Conservation (phyloP, 2,888 invertebrate genomes). For the Drosophila demipolita region DNA sequence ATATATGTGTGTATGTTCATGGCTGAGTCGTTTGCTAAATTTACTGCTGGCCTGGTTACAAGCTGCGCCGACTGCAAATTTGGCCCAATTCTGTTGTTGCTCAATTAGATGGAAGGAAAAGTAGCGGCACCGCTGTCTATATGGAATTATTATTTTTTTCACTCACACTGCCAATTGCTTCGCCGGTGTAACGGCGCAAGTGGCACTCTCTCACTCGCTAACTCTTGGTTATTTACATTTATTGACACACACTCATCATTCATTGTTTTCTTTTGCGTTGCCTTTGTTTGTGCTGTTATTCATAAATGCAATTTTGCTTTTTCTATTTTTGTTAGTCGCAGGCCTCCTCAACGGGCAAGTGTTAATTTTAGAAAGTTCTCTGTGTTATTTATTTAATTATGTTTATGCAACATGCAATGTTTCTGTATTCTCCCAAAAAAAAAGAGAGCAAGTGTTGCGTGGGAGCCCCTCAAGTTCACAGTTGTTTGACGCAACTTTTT, state of each 20-base stretch:
- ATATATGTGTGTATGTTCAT: slow-evolving; percentile 58
- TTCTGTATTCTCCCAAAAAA: slow-evolving; percentile 32
- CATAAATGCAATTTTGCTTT: slow-evolving; percentile 69
- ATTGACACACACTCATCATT: slow-evolving; percentile 37
- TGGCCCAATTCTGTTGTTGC: slow-evolving; percentile 73
- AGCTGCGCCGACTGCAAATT: slow-evolving; percentile 73
- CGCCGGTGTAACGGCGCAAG: slow-evolving; percentile 37
- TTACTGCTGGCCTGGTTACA: slow-evolving; percentile 75
- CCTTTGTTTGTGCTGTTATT: slow-evolving; percentile 56
- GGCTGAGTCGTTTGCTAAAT: slow-evolving; percentile 71
- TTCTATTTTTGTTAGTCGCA: slow-evolving; percentile 58
- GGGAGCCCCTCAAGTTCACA: slow-evolving; percentile 54
- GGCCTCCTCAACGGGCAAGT: slow-evolving; percentile 41
- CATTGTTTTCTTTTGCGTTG: slow-evolving; percentile 39
- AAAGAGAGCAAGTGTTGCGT: slow-evolving; percentile 56
- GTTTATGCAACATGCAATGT: slow-evolving; percentile 74
- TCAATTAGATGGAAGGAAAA: slow-evolving; percentile 65
- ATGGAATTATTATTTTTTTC: slow-evolving; percentile 62
- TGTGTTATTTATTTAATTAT: slow-evolving; percentile 37
- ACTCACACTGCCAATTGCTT: slow-evolving; percentile 39
- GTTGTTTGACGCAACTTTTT: slow-evolving; percentile 7
- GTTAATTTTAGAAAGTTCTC: slow-evolving; percentile 76
- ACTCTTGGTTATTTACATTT: slow-evolving; percentile 7
- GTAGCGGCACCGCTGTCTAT: slow-evolving; percentile 34
- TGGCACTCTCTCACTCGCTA: slow-evolving; percentile 25